Conservation (phyloP, 2,113 vertebrate genomes). For the Tragelaphus imberbis region DNA sequence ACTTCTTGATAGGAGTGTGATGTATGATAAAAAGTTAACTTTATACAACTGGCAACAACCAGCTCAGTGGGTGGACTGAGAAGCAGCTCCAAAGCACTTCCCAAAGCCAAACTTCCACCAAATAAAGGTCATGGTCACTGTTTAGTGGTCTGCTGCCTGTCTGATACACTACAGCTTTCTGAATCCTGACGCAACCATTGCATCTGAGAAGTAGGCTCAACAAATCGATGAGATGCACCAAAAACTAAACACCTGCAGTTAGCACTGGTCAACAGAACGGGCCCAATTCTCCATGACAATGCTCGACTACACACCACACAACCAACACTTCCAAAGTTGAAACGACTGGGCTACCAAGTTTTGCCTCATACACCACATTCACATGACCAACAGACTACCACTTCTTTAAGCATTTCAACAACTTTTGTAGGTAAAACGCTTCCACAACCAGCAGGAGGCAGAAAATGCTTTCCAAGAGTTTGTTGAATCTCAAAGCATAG, state of each 20-base stretch:
- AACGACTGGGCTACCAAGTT: neutral
- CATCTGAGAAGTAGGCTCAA: neutral
- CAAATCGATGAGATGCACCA: neutral
- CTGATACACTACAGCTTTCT: neutral
- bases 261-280: neutral
- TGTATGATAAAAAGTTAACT: neutral
- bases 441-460: neutral
- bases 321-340: neutral
- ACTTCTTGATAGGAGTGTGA: neutral
- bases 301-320: neutral
- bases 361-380: neutral
- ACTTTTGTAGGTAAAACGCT: neutral
- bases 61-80: neutral
- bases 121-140: neutral
- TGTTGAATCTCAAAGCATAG: fast-evolving
- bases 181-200: neutral
- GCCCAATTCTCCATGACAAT: neutral
- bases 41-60: neutral
- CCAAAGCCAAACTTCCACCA: neutral
- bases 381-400: neutral
- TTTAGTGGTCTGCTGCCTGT: neutral
- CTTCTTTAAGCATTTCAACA: neutral
- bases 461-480: neutral
- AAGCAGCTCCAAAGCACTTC: neutral
- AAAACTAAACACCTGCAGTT: neutral